Conservation (phyloP, 2,113 vertebrate genomes). For the Austrofundulus limnaeus region DNA sequence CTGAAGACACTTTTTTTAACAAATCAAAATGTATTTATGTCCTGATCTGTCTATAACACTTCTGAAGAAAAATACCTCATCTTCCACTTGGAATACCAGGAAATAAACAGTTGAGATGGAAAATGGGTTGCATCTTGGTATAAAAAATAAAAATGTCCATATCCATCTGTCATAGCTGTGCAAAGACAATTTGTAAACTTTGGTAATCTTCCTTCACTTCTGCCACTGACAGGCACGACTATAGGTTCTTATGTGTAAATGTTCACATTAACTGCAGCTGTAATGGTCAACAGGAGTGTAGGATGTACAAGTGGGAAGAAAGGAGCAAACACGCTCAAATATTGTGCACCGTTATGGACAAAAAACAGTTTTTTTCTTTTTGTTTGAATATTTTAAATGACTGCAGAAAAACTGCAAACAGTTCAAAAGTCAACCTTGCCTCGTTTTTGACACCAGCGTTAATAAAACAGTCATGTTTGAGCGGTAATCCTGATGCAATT, state of each 20-base stretch:
- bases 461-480: conserved; percentile 60
- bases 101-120: not conserved
- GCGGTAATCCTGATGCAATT: conserved; percentile 43
- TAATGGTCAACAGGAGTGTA: not conserved
- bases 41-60: not conserved
- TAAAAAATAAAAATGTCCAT: conserved; percentile 8
- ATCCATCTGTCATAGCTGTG: conserved; percentile 12
- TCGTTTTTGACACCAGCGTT: conserved; percentile 27
- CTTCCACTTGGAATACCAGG: not conserved
- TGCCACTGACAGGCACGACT: conserved; percentile 16
- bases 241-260: conserved; percentile 10
- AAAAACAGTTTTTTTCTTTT: too few species aligned
- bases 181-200: not conserved
- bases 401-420: too few species aligned
- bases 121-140: not conserved
- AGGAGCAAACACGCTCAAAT: too few species aligned
- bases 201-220: not conserved
- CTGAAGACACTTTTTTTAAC: not conserved
- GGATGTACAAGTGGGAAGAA: conserved; percentile 2
- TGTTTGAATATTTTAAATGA: too few species aligned
- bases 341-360: too few species aligned
- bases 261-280: conserved; percentile 11
- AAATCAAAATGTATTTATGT: conserved; percentile 6
- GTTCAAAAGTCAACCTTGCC: conserved; percentile 34
- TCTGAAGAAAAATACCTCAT: conserved; percentile 11